Evolutionary conservation across 2,888 invertebrate species (phyloP), one percentile per base, ranked within the genome.

Genomic region (Heliconius ethilla): DNA sequence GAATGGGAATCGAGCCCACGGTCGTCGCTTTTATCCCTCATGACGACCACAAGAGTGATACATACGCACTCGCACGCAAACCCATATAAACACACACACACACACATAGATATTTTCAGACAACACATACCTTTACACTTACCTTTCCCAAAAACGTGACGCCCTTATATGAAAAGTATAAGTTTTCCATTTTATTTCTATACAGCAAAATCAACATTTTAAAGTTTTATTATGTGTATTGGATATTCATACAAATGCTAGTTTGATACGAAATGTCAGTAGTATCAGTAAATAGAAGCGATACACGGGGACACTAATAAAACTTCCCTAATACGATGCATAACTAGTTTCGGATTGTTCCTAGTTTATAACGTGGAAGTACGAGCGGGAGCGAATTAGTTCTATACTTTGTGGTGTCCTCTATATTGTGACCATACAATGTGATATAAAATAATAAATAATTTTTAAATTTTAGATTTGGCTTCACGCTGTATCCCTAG

Each of bases 271-370:
- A 73, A 62, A 76, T 51, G 70, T 70, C 33, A 45, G 59, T 22
- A 37, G 73, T 70, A 18, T 69, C 55, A 74, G 59, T 45, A 70
- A 76, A 74, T 69, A 63, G 66, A 72, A 65, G 69, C 37, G 62
- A 73, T 70, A 77, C 63, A 76, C 72, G 65, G 59, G 78, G 70
- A 75, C 75, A 79, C 78, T 80, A 79, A 80, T 82, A 82, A 78
- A 82, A 82, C 81, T 82, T 82, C 72, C 73, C 77, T 80, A 78
- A 82, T 82, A 79, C 78, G 75, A 77, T 77, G 80, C 78, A 76
- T 79, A 79, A 82, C 82, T 82, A 82, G 82, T 78, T 82, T 75
- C 51, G 79, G 62, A 79, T 78, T 79, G 77, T 80, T 78, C 63
- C 67, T 63, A 76, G 70, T 78, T 78, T 74, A 77, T 67, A 80